Base-by-base conservation (phyloP, 1,140 invertebrate species). In the Drusus annulatus region DNA sequence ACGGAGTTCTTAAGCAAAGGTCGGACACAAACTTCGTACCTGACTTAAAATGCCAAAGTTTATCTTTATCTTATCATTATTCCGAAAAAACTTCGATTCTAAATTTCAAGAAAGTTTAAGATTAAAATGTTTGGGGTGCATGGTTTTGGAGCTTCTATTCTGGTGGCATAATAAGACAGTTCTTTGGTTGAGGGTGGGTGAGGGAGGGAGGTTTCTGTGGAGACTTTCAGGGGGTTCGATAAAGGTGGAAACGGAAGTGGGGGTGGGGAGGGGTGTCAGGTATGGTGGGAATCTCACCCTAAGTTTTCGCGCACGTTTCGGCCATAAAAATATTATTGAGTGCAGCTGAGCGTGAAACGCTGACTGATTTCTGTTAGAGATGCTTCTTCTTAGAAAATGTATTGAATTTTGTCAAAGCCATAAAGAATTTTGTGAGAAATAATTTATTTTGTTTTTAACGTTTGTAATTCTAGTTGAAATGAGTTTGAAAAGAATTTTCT, bases 271-370 rank as follows among this genome's bases (percentile, higher is more conserved):
- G 60, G 50, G 50, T 31, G 76, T 52, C 62, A 68, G 62, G 76
- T 65, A 62, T 28, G 62, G 54, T 25, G 23, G 76, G 50, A 78
- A 78, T 78, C 60, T 78, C 62, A 68, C 76, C 76, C 76, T 68
- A 78, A 78, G 76, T 78, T 78, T 78, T 78, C 60, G 76, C 76
- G 76, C 76, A 78, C 76, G 76, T 78, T 78, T 68, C 80, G 63
- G 16, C 79, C 79, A 81, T 83, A 81, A 83, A 83, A 83, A 83
- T 83, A 83, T 83, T 83, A 83, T 83, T 83, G 82, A 65, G 80
- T 83, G 81, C 81, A 83, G 71, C 81, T 56, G 65, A 74, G 76
- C 75, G 81, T 50, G 50, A 65, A 79, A 73, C 63, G 51, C 25
- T 79, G 77, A 79, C 68, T 79, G 75, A 62, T 75, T 75, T 75